Evolutionary conservation across 1,140 invertebrate genomes (phyloP).

Genomic region (Elysia chlorotica): DNA sequence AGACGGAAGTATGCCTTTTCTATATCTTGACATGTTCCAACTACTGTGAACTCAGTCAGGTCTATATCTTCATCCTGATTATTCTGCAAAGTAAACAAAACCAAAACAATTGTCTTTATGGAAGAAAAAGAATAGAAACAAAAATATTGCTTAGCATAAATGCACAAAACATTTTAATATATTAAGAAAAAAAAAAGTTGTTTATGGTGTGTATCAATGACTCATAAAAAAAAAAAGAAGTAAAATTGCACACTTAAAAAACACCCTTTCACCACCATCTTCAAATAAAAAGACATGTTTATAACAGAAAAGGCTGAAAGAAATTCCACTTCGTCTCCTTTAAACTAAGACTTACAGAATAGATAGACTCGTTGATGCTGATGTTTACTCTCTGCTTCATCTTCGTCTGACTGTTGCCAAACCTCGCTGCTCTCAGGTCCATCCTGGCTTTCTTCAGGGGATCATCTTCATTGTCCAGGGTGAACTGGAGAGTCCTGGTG

Average conservation of each 20-base stretch:
- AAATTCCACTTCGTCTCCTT: too few relatives aligned
- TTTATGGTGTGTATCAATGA: too few relatives aligned
- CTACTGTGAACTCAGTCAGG: slow-evolving; percentile 71
- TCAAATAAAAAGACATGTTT: background rate
- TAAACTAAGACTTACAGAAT: slow-evolving; percentile 18
- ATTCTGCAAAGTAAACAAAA: slow-evolving; percentile 33
- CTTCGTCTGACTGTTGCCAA: slow-evolving; percentile 63
- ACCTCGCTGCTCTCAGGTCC: slow-evolving; percentile 78
- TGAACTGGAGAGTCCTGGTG: slow-evolving; percentile 11
- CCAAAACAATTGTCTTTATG: background rate
- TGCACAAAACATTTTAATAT: too few relatives aligned
- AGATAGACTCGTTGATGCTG: slow-evolving; percentile 40
- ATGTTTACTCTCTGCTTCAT: slow-evolving; percentile 41
- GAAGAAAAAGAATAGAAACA: background rate
- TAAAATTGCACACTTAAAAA: background rate
- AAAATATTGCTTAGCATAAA: background rate
- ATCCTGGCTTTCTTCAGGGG: slow-evolving; percentile 57
- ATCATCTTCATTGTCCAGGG: slow-evolving; percentile 42
- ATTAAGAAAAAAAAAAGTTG: too few relatives aligned
- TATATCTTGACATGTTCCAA: slow-evolving; percentile 88
- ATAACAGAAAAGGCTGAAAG: too few relatives aligned
- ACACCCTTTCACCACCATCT: background rate
- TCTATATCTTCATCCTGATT: slow-evolving; percentile 51
- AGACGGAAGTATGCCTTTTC: slow-evolving; percentile 94
- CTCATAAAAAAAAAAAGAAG: too few relatives aligned